phyloP scores from a whole-genome alignment of 92 coral and sea anemone species.

The Heteractis magnifica region DNA sequence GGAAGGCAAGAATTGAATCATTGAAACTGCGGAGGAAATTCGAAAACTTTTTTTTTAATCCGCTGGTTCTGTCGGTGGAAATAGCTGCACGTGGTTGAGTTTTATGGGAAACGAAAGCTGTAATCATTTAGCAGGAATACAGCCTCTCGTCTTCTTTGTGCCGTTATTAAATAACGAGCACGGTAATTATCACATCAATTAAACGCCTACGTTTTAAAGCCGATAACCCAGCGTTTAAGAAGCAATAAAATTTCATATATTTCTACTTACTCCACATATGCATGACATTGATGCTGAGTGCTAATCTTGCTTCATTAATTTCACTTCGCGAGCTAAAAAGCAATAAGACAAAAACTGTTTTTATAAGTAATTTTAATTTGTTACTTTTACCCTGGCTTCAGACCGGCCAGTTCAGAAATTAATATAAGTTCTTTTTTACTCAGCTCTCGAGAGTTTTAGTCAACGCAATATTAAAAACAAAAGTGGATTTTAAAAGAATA shows the following conservation, averaged over 20 bases:
- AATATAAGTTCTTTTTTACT: too few relatives aligned
- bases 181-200: conserved; percentile 32
- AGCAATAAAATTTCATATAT: neutral
- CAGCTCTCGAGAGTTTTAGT: neutral
- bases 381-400: neutral
- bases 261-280: neutral
- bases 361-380: neutral
- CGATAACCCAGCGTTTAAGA: conserved; percentile 5
- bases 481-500: too few relatives aligned
- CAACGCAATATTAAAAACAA: neutral
- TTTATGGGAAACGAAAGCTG: neutral
- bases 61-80: neutral
- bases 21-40: neutral
- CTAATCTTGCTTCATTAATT: neutral
- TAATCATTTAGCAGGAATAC: neutral
- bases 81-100: neutral
- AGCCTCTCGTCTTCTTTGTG: neutral
- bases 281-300: neutral
- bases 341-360: neutral
- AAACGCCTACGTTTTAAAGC: conserved; percentile 10
- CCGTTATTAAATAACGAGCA: conserved; percentile 15
- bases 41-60: neutral
- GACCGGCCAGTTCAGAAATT: neutral
- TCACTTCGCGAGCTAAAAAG: neutral
- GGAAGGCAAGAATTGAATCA: neutral